These are phyloP conservation scores for Phanerotoma sp. DNA, from an alignment of 2,888 invertebrate species.

Conservation along the genomic window DNA sequence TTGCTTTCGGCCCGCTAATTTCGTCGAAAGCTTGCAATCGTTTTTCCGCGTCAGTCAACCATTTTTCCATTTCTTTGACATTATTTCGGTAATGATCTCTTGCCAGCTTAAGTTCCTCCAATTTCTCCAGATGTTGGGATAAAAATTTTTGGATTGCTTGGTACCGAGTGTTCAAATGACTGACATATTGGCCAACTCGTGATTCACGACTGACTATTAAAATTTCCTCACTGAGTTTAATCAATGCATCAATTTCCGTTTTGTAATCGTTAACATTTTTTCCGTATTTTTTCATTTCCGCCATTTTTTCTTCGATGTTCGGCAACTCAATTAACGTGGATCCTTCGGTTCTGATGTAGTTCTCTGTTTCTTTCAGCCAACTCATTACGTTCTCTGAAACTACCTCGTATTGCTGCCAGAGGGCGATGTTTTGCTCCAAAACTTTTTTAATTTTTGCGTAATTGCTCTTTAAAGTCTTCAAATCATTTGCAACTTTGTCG, in stretches of 20 bases:
- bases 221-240: conserved; percentile 70
- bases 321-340: conserved; percentile 70
- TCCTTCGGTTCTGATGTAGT: conserved; percentile 71
- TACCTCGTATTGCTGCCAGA: conserved; percentile 81
- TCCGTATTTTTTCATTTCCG: conserved; percentile 66
- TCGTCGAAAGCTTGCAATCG: conserved; percentile 74
- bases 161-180: conserved; percentile 75
- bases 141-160: conserved; percentile 74
- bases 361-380: conserved; percentile 81
- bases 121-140: conserved; percentile 69
- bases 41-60: conserved; percentile 75
- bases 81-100: conserved; percentile 67
- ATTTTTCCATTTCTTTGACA: conserved; percentile 71
- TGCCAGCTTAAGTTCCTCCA: conserved; percentile 71
- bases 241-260: conserved; percentile 68
- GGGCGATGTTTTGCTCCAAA: conserved; percentile 69
- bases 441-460: conserved; percentile 69
- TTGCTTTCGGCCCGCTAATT: conserved; percentile 76
- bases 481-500: conserved; percentile 69
- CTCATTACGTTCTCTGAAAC: conserved; percentile 72
- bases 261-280: conserved; percentile 68
- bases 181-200: conserved; percentile 77
- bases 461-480: conserved; percentile 70
- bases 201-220: conserved; percentile 79
- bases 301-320: conserved; percentile 69